Percentiles rank a stretch among this genome's conserved stretches.
Conservation (phyloP, 2,797 vertebrate species). For the Rhinogobio ventralis region DNA sequence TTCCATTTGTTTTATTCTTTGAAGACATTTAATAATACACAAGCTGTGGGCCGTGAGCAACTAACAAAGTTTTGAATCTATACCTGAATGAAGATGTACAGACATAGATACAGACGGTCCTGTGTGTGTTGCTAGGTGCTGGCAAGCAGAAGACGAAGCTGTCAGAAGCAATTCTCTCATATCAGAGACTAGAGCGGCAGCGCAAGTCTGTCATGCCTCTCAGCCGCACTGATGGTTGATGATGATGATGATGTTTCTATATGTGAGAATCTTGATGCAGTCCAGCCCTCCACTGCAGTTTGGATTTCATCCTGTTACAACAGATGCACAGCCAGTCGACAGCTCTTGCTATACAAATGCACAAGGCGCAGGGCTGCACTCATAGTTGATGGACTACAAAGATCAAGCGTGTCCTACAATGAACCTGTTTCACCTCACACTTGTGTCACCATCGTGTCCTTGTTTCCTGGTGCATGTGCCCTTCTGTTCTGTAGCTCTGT, state of each 20-base stretch:
- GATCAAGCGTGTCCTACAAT: slow-evolving; percentile 7
- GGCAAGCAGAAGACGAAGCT: slow-evolving; percentile 41
- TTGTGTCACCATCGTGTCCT: not conserved
- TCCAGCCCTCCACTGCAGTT: slow-evolving; percentile 41
- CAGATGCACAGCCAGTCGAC: slow-evolving; percentile 31
- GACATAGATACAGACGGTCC: slow-evolving; percentile 5
- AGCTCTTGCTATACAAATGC: slow-evolving; percentile 8
- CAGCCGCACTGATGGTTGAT: slow-evolving; percentile 32
- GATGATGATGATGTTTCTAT: slow-evolving; percentile 35
- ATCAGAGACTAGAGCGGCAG: slow-evolving; percentile 45
- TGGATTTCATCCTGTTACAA: slow-evolving; percentile 47
- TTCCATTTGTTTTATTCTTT: slow-evolving; percentile 18
- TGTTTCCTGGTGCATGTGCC: not conserved
- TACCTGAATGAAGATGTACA: slow-evolving; percentile 28
- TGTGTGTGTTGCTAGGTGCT: slow-evolving; percentile 25
- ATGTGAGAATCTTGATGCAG: slow-evolving; percentile 39
- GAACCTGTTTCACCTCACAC: slow-evolving; percentile 30
- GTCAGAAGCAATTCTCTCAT: slow-evolving; percentile 52
- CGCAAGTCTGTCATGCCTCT: slow-evolving; percentile 37
- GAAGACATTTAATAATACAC: not conserved
- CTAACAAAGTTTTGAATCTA: not conserved
- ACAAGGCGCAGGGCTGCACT: not conserved
- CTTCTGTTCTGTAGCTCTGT: slow-evolving; percentile 16
- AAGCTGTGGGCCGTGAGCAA: not conserved
- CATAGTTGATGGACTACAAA: slow-evolving; percentile 12